These are phyloP conservation scores for Nycteola revayana DNA, from an alignment of 2,888 invertebrate species.

Conservation along the genomic window DNA sequence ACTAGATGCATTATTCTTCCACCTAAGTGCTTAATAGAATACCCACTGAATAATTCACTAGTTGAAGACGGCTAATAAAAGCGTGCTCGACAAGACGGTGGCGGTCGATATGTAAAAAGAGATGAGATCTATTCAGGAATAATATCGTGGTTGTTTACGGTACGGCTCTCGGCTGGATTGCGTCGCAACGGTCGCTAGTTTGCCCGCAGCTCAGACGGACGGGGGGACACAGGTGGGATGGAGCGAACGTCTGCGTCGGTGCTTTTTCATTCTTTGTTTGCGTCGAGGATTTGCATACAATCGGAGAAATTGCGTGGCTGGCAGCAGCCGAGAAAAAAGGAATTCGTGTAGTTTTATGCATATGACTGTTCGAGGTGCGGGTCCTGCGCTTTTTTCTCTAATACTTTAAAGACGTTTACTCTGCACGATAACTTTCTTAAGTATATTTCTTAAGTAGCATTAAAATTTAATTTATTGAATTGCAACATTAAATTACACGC, in stretches of 20 bases:
- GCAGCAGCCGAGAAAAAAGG: conserved; percentile 58
- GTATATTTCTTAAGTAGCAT: too few species aligned
- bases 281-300: conserved; percentile 76
- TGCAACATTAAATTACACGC: too few species aligned
- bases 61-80: conserved; percentile 67
- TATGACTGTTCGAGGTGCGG: conserved; percentile 49
- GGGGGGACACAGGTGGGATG: conserved; percentile 60
- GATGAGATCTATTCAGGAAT: conserved; percentile 69
- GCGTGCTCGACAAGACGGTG: conserved; percentile 62
- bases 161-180: conserved; percentile 49
- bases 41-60: conserved; percentile 70
- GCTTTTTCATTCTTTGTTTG: conserved; percentile 78
- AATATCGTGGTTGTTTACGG: conserved; percentile 65
- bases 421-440: too few species aligned
- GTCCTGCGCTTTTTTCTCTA: conserved; percentile 38
- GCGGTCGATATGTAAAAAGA: conserved; percentile 69
- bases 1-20: conserved; percentile 69
- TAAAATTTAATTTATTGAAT: too few species aligned
- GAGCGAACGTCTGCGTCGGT: conserved; percentile 64
- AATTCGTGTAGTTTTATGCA: conserved; percentile 64
- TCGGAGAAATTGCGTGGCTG: conserved; percentile 75
- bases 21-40: conserved; percentile 70
- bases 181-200: conserved; percentile 50
- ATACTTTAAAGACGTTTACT: conserved; percentile 15
- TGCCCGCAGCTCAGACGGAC: conserved; percentile 53